These are phyloP conservation scores for Melanchra persicariae DNA, from an alignment of 2,888 invertebrate genomes.

Conservation along the genomic window DNA sequence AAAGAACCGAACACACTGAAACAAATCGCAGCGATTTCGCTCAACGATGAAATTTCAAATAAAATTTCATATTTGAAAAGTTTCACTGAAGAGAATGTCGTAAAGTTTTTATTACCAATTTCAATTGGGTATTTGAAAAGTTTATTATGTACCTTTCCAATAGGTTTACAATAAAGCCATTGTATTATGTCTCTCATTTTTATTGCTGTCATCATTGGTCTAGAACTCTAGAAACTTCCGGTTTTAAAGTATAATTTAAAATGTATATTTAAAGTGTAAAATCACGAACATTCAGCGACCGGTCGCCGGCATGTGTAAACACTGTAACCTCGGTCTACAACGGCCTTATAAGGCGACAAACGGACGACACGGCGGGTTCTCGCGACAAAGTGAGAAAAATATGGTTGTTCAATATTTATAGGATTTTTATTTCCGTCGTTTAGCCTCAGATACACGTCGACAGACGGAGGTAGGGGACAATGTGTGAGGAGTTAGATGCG, in stretches of 20 bases:
- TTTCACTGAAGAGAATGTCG: slow-evolving; percentile 46
- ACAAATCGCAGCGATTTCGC: slow-evolving; percentile 29
- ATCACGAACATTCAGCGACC: slow-evolving; percentile 27
- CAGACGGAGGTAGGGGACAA: slow-evolving; percentile 75
- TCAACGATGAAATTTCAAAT: slow-evolving; percentile 37
- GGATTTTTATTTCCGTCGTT: slow-evolving; percentile 89
- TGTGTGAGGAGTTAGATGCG: slow-evolving; percentile 51
- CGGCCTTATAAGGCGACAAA: slow-evolving; percentile 74
- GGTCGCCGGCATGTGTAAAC: slow-evolving; percentile 62
- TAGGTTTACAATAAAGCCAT: slow-evolving; percentile 34
- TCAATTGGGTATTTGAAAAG: slow-evolving; percentile 50
- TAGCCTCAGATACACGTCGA: slow-evolving; percentile 84
- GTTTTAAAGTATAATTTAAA: background rate
- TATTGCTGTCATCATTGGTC: slow-evolving; percentile 27
- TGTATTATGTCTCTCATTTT: slow-evolving; percentile 21
- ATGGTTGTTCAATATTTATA: slow-evolving; percentile 90
- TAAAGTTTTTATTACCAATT: slow-evolving; percentile 53
- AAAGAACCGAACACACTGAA: slow-evolving; percentile 61
- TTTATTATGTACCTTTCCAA: slow-evolving; percentile 49
- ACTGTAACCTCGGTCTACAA: slow-evolving; percentile 66
- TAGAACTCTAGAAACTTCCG: background rate
- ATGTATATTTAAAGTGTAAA: no score
- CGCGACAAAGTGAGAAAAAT: slow-evolving; percentile 90
- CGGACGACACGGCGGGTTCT: slow-evolving; percentile 78
- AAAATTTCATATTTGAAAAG: slow-evolving; percentile 52